Evolutionary conservation across 1,140 invertebrate genomes (phyloP), one percentile per base, ranked within the genome.

Genomic region (Rhagoletis pomonella): DNA sequence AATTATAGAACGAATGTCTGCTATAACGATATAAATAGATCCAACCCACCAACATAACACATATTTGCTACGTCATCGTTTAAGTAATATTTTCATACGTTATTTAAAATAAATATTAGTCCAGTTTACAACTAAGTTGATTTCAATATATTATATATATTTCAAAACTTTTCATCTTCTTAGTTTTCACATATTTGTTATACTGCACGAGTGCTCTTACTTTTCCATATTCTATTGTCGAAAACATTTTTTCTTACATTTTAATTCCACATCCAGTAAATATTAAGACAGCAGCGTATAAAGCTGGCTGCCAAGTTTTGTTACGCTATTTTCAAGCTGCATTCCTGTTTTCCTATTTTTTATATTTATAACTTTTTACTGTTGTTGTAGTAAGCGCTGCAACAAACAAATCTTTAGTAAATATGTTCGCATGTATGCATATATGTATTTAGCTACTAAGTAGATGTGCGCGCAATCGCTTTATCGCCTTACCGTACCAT

Each of bases 401-500:
- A 73, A 50, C 14, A 6, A 55, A 44, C 42, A 44, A 10, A 69
- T 42, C 4, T 14, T 42, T 6, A 44, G 5, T 14, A 17, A 6
- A 73, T 17, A 12, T 47, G 42, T 44, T 29, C 29, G 65, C 29
- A 39, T 42, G 3, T 65, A 29, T 4, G 29, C 42, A 39, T 69
- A 10, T 55, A 2, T 7, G 3, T n/a, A n/a, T n/a, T n/a, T 55
- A 55, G 50, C 10, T 5, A 55, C 50, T 55, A 4, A 42, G 42
- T 73, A 81, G 50, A 47, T 81, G 50, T 58, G 73, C 73, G 44
- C 73, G n/a, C 44, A 81, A 81, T 81, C 73, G 44, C n/a, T 81
- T 81, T 81, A 81, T 81, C 73, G 73, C 69, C 39, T 73, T 73
- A 10, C 47, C n/a, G 19, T 0, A 6, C 6, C 50, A 55, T n/a